Evolutionary conservation across 2,797 vertebrate species (phyloP), one percentile per base, ranked within the genome.

Genomic region (Echiichthys vipera): DNA sequence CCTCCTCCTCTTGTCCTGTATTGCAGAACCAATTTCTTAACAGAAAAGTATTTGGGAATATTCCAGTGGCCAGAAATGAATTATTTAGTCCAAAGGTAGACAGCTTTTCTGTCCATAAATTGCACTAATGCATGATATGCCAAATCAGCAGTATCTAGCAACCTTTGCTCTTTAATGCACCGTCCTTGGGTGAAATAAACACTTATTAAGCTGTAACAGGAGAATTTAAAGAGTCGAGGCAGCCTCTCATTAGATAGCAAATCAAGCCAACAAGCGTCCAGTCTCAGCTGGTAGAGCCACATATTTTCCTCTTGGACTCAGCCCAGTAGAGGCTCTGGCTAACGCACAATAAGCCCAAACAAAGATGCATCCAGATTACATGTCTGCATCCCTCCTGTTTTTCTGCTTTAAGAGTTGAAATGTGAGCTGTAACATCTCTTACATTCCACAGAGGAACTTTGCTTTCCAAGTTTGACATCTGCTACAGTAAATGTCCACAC

Each of bases 301-400:
- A 45, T 54, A 70, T 61, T 78, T 25, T 45, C 54, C 20, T 29
- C 54, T 40, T 79, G 82, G 65, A 69, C 43, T 5, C 0, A 5
- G 32, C 74, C 79, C 82, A 86, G 71, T 0, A 2, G 40, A 73
- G 54, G 25, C 74, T 84, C 71, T 56, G 58, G 74, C 74, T 30
- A 50, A 50, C 64, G 22, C 80, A 86, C 84, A 85, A 82, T 22
- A 24, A 51, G 42, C 17, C 61, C 54, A 78, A 66, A 81, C 74
- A 64, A 81, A 83, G 6, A 77, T 5, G 12, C 67, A 65, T 50
- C 56, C 30, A 17, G 43, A 69, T 71, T 57, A 63, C 43, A 81
- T 7, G 46, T 65, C 54, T 53, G 59, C 50, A 61, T 17, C 47
- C 17, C 49, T 42, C 7, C 39, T 0, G 17, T 42, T 63, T 55